These are phyloP conservation scores for Saimiri boliviensis DNA, from an alignment of 2,113 vertebrate species.

Conservation along the genomic window DNA sequence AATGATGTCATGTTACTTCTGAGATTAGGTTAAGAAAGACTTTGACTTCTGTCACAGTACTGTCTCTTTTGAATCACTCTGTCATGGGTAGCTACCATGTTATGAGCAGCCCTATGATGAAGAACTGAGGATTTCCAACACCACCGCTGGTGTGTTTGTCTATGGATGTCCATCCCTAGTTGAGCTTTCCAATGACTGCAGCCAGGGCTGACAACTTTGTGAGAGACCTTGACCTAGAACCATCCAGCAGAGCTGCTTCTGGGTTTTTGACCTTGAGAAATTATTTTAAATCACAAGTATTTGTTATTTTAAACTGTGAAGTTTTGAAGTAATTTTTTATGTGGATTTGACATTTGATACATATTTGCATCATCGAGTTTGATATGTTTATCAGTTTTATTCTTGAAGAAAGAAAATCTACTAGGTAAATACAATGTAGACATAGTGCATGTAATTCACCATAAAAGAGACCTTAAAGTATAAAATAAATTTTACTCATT, in stretches of 20 bases:
- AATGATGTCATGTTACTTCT: neutral
- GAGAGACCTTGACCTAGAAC: neutral
- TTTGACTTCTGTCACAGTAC: neutral
- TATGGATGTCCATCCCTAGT: neutral
- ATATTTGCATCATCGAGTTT: neutral
- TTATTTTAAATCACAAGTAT: neutral
- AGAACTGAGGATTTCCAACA: neutral
- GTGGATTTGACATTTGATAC: neutral
- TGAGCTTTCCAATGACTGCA: neutral
- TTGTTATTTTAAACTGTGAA: neutral
- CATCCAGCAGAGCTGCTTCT: neutral
- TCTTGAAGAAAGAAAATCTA: constrained; percentile 1
- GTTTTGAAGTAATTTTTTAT: neutral
- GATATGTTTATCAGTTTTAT: neutral
- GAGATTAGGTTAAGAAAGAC: neutral
- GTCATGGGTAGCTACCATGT: neutral
- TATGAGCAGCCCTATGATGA: neutral
- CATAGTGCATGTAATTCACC: neutral
- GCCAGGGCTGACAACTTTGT: neutral
- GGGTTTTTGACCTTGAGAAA: neutral
- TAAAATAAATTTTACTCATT: neutral
- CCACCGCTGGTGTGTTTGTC: neutral
- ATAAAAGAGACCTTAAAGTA: too few species aligned
- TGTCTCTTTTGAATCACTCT: neutral
- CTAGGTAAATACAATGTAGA: neutral